Base-by-base conservation (phyloP, 1,140 invertebrate genomes). In the Cotesia vestalis region DNA sequence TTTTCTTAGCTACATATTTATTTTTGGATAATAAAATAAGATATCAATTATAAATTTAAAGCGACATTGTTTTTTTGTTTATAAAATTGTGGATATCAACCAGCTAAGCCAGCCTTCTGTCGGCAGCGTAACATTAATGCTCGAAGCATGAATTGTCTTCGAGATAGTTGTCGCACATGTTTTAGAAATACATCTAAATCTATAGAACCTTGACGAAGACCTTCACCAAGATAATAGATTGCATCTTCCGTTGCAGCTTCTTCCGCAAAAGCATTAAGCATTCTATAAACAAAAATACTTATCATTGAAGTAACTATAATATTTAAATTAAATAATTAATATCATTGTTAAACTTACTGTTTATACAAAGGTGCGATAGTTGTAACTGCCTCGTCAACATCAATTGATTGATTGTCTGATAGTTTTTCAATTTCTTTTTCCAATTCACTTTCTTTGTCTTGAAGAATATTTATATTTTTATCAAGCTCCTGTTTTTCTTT, bases 141-240 rank as follows among this genome's bases (percentile, higher is more conserved):
- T 77, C 97, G 88, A 35, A 98, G 87, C 88, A 97, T 96, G 81
- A 99, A 99, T 87, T 99, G 98, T 84, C 94, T 94, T 72, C 97
- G 91, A 1, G 98, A 98, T 62, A 99, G 88, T 74, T 95, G 93
- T 75, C 98, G 92, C 1, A 99, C 96, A 90, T 98, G 96, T 87
- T 98, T 98, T 69, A 99, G 89, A 88, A 98, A 99, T 57, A 95
- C 92, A 80, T 99, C 97, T 77, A 99, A 86, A 88, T 98, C 96
- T 81, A 99, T 96, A 3, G 97, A 95, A 69, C 94, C 94, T 78
- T 94, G 93, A 74, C 96, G 89, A 66, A 99, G 86, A 27, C 96
- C 98, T 88, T 99, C 96, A n/a, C 96, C 96, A 81, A 99, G 92
- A 85, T 97, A 98, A 85, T 99, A 99, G 79, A 99, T 98, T 66